These are phyloP conservation scores for Enteromius trimaculatus DNA, from an alignment of 2,797 vertebrate species.

Conservation along the genomic window DNA sequence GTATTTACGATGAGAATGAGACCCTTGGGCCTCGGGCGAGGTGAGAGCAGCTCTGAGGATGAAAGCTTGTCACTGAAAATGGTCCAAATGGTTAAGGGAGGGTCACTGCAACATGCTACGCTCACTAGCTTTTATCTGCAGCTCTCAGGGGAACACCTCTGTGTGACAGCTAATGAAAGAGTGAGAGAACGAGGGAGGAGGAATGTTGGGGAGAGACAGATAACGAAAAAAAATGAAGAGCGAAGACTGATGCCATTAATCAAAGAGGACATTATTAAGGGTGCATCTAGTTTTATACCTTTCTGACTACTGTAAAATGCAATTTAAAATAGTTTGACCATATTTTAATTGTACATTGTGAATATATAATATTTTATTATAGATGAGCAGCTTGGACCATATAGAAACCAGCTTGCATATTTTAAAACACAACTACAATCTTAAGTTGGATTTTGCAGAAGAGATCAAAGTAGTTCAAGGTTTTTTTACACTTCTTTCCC, in stretches of 20 bases:
- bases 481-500: background rate
- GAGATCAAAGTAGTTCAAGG: background rate
- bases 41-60: conserved; percentile 57
- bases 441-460: background rate
- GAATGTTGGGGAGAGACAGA: conserved; percentile 7
- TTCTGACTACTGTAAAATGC: too few relatives aligned
- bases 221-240: conserved; percentile 1
- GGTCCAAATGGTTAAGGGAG: conserved; percentile 69
- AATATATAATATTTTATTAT: background rate
- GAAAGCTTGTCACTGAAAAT: conserved; percentile 80
- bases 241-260: background rate
- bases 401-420: background rate
- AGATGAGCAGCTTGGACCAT: background rate
- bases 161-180: conserved; percentile 73
- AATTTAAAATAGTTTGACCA: background rate
- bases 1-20: conserved; percentile 53
- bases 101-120: conserved; percentile 69
- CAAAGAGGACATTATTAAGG: background rate
- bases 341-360: background rate
- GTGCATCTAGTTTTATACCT: background rate
- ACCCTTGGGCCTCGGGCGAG: conserved; percentile 40
- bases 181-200: conserved; percentile 22
- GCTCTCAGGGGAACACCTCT: conserved; percentile 70
- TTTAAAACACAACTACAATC: background rate
- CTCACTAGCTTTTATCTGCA: conserved; percentile 71